Evolutionary conservation across 2,797 vertebrate species (phyloP), one percentile per base, ranked within the genome.

Genomic region (Crenuchus spilurus): DNA sequence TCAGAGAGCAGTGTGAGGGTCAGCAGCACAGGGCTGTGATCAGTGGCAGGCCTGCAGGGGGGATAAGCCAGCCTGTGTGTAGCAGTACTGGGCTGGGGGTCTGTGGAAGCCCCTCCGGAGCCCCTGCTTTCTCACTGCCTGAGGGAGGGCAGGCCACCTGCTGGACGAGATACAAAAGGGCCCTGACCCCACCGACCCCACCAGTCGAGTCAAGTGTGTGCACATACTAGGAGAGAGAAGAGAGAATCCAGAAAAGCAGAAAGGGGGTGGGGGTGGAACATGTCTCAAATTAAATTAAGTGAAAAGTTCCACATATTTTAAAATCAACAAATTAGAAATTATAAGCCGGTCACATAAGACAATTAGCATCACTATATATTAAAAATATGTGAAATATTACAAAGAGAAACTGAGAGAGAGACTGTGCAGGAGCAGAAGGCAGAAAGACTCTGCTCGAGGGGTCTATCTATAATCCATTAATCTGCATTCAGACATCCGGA

Each of bases 131-230:
- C 73, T 70, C 60, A 70, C 35, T 22, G 74, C 77, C 77, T 76
- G 77, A 70, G 67, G 77, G 61, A 71, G 70, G 67, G 26, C 26
- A 75, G 72, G 77, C 44, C 77, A 70, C 72, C 72, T 70, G 67
- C 77, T 74, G 77, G 77, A 67, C 49, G 51, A 51, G 73, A 37
- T 72, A 75, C 67, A 64, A 78, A 75, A 75, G 57, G 75, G 57
- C 46, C 44, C 60, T 72, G 81, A 82, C 75, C 66, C 62, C 24
- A 9, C 4, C 51, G 41, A 69, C 61, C 73, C 35, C 5, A 13
- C 22, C 48, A 72, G 74, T 62, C 66, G n/a, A 52, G 65, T 71
- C 70, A 74, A 76, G 70, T 76, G 70, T 72, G 46, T 80, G 57
- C 35, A 16, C 49, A 64, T 46, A 54, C n/a, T 22, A 54, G 42